Percentiles rank a stretch among this genome's conserved stretches.
Conservation (phyloP, 2,888 invertebrate species). For the Macaria liturata region DNA sequence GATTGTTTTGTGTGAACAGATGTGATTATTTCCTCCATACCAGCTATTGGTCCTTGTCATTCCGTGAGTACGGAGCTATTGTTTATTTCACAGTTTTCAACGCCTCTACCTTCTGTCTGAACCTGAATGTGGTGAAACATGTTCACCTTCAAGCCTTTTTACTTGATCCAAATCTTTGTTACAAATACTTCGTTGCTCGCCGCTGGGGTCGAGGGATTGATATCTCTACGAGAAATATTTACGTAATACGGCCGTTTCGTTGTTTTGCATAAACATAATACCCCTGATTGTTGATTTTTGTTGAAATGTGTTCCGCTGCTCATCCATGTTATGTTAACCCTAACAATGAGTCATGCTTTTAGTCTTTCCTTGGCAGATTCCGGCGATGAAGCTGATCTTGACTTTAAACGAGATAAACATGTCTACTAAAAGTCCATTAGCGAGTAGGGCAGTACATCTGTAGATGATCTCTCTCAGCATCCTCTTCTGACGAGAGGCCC, state of each 20-base stretch:
- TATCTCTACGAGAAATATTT: slow-evolving; percentile 34
- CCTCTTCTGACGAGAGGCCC: slow-evolving; percentile 11
- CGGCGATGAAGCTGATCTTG: slow-evolving; percentile 11
- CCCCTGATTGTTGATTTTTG: slow-evolving; percentile 50
- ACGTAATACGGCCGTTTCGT: slow-evolving; percentile 35
- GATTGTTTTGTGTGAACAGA: slow-evolving; percentile 4
- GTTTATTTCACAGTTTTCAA: slow-evolving; percentile 7
- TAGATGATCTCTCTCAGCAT: slow-evolving; percentile 8
- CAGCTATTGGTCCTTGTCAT: background rate
- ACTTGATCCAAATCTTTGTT: slow-evolving; percentile 16
- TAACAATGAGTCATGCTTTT: slow-evolving; percentile 48
- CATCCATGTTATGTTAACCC: slow-evolving; percentile 38
- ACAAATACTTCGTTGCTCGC: slow-evolving; percentile 22
- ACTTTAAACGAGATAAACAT: slow-evolving; percentile 10
- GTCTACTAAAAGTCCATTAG: slow-evolving; percentile 15
- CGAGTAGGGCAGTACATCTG: slow-evolving; percentile 10
- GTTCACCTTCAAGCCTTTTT: slow-evolving; percentile 17
- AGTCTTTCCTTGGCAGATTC: slow-evolving; percentile 26
- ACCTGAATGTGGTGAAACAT: slow-evolving; percentile 19
- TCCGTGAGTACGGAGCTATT: background rate
- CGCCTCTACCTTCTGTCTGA: background rate
- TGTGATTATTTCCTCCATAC: background rate
- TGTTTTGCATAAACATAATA: slow-evolving; percentile 44
- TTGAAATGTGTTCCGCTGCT: slow-evolving; percentile 48
- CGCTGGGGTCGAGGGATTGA: slow-evolving; percentile 25